Conservation (phyloP, 2,888 invertebrate genomes). For the Fabriciana adippe region DNA sequence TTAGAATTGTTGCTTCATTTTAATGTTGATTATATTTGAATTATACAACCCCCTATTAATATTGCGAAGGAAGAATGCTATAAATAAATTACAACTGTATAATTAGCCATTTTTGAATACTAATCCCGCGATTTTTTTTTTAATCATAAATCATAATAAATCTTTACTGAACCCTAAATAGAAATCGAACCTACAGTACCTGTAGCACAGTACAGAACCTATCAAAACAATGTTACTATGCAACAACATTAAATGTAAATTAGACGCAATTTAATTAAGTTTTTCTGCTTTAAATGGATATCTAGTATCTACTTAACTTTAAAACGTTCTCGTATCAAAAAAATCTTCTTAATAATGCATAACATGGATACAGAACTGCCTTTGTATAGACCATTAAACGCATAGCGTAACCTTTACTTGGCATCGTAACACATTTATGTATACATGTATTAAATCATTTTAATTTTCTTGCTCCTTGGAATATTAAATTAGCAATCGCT, state of each 20-base stretch:
- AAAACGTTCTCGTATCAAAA: not conserved
- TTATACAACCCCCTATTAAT: too few species aligned
- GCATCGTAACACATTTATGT: slow-evolving; percentile 6
- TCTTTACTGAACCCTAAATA: too few species aligned
- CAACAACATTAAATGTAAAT: not conserved
- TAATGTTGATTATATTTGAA: too few species aligned
- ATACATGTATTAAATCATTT: slow-evolving; percentile 3
- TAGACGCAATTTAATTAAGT: slow-evolving; percentile 3
- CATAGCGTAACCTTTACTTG: slow-evolving; percentile 1
- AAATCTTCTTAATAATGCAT: slow-evolving; percentile 8
- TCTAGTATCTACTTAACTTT: not conserved
- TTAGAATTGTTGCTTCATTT: too few species aligned
- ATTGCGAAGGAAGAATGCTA: too few species aligned
- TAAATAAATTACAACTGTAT: too few species aligned
- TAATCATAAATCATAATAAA: too few species aligned
- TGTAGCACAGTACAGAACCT: too few species aligned
- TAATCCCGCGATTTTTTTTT: too few species aligned
- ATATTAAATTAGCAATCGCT: not conserved
- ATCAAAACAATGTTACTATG: too few species aligned
- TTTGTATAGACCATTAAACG: slow-evolving; percentile 3
- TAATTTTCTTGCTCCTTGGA: not conserved
- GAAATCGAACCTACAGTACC: too few species aligned
- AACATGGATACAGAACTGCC: not conserved
- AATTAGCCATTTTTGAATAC: too few species aligned
- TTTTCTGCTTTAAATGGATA: not conserved